Conservation (phyloP, 2,888 invertebrate species). For the Drosophila parthenogenetica region DNA sequence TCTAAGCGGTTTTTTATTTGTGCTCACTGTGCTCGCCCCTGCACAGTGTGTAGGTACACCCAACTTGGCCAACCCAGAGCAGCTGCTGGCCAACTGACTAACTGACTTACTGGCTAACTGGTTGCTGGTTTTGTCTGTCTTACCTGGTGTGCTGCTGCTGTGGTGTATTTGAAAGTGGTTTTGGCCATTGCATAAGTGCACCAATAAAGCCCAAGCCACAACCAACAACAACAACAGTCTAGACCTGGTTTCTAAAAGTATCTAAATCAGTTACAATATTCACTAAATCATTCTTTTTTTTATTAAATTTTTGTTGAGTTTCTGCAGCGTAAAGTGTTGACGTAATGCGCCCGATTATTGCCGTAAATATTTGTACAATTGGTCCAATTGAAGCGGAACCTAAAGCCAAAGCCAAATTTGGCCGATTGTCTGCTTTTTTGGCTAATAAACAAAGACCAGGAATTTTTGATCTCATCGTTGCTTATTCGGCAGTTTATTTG, state of each 20-base stretch:
- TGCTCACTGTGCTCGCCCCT: conserved; percentile 54
- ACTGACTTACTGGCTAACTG: conserved; percentile 54
- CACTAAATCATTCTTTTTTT: conserved; percentile 70
- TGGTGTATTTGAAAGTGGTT: conserved; percentile 80
- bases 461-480: conserved; percentile 33
- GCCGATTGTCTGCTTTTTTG: background rate
- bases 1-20: background rate
- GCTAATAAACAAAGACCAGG: conserved; percentile 20
- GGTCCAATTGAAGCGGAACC: conserved; percentile 72
- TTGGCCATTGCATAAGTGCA: conserved; percentile 78
- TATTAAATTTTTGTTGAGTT: background rate
- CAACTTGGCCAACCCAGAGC: conserved; percentile 28
- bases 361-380: conserved; percentile 40
- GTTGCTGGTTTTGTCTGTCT: conserved; percentile 36
- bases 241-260: conserved; percentile 64
- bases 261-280: conserved; percentile 62
- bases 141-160: conserved; percentile 6
- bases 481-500: conserved; percentile 53
- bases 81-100: conserved; percentile 44
- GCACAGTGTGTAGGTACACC: conserved; percentile 31
- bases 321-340: conserved; percentile 55
- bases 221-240: conserved; percentile 32
- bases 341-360: conserved; percentile 68
- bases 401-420: conserved; percentile 20
- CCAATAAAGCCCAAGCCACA: conserved; percentile 44